Evolutionary conservation across 2,888 invertebrate species (phyloP), one percentile per base, ranked within the genome.

Genomic region (Thecocarcelia acutangulata): DNA sequence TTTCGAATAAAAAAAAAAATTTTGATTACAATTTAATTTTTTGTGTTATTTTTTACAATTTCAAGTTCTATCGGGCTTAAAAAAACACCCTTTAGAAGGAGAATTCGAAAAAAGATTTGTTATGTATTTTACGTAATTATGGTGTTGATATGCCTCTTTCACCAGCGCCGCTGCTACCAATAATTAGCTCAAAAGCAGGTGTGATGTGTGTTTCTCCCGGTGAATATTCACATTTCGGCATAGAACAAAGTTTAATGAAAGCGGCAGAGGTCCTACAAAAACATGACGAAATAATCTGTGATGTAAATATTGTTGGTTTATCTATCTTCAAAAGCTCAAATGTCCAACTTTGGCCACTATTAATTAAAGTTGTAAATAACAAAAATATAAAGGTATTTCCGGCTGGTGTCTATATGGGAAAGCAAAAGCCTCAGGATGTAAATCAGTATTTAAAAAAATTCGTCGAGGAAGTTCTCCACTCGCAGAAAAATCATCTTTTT

Each of bases 241-340:
- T 80, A 5, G 21, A 68, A 78, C 28, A 69, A 28, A 80, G 50
- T 61, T 54, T 81, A 40, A 56, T 59, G 12, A 81, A 81, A 61
- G 73, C 42, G 2, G 42, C 42, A 24, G n/a, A 83, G 40, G 33
- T 42, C 3, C 2, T 21, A 42, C 3, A 59, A 19, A 21, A 61
- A 5, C 76, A 76, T 76, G 54, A 84, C n/a, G 76, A 83, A 78
- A 56, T 80, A 56, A 17, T 79, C 69, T 46, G 63, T 9, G 78
- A 81, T 48, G 58, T 83, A 21, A 75, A 74, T 56, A 58, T 80
- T n/a, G 80, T 78, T 37, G 83, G 80, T n/a, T 50, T 83, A 17
- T 77, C 78, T 12, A 28, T 78, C 44, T 83, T 74, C 44, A 83
- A 77, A 54, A 83, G 83, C 54, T 83, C 83, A 37, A 77, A 63